Percentiles rank a stretch among this genome's conserved stretches.
phyloP scores from a whole-genome alignment of 2,797 vertebrate species.

The Avahi laniger region DNA sequence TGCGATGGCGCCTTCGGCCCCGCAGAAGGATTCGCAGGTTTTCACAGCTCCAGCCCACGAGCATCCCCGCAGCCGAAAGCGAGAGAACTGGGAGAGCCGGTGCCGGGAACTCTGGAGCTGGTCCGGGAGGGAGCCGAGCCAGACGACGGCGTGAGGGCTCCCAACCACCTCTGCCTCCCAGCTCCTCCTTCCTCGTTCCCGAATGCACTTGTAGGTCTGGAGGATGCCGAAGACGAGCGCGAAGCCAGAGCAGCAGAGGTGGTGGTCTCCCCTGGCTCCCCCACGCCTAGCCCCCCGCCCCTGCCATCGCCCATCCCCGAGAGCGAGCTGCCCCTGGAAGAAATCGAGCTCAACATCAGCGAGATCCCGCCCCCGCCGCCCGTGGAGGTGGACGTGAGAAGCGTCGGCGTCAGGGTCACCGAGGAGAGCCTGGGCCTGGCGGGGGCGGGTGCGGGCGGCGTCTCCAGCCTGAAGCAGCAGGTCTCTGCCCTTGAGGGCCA shows the following conservation, averaged over 20 bases:
- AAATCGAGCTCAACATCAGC: conserved; percentile 63
- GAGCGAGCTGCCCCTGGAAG: conserved; percentile 53
- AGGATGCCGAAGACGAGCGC: conserved; percentile 55
- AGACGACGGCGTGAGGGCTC: conserved; percentile 79
- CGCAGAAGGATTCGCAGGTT: conserved; percentile 73
- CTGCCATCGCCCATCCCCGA: conserved; percentile 63
- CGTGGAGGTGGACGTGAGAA: conserved; percentile 63
- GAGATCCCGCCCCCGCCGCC: conserved; percentile 38
- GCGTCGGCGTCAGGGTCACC: not conserved
- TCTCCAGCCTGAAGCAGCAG: conserved; percentile 87
- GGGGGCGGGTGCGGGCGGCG: not conserved
- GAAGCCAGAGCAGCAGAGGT: not conserved
- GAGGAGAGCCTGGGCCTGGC: conserved; percentile 66
- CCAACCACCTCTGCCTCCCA: conserved; percentile 82
- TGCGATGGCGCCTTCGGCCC: conserved; percentile 84
- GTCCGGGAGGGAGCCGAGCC: conserved; percentile 85
- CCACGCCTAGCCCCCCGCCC: conserved; percentile 66
- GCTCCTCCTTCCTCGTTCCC: conserved; percentile 67
- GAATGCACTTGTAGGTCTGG: conserved; percentile 65
- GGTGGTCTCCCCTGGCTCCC: not conserved
- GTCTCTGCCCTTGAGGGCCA: conserved; percentile 88
- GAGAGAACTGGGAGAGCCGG: conserved; percentile 84
- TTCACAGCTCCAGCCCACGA: not conserved
- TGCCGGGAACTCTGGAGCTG: conserved; percentile 86
- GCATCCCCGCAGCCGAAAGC: conserved; percentile 65